Base-by-base conservation (phyloP, 2,113 vertebrate genomes). In the Ctenodactylus gundi region DNA sequence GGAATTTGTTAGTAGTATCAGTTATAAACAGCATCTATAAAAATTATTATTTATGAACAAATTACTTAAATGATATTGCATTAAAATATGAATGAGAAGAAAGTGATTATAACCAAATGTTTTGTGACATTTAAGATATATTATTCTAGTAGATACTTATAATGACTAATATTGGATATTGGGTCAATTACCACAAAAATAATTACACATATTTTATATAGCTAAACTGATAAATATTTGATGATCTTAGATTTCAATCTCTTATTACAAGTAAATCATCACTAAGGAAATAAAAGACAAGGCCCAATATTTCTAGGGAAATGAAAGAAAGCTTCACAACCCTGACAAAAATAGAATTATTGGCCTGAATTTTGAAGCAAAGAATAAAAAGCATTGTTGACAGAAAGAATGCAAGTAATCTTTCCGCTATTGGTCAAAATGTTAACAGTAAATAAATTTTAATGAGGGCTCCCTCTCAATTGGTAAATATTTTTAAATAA, bases 11-110 rank as follows among this genome's bases (percentile, higher is more conserved):
- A 76, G 82, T 11, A 87, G 13, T 83, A 58, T 72, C 7, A 84
- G 6, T 62, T 83, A 88, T 55, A 25, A 93, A 80, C 3, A 76
- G 21, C 36, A 82, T 41, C 1, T 57, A 3, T 83, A 78, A 21
- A 29, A 62, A 83, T 88, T 88, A 80, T 87, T 29, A 84, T 29
- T 92, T 91, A 65, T 88, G 55, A 81, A 53, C 29, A 72, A 34
- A 4, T 14, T 53, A 53, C 44, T 84, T 46, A 90, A 67, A 49
- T 5, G 80, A 92, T 91, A 55, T 95, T 84, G 67, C 46, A 65
- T 94, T 44, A 77, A 93, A 94, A 51, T 80, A 82, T 85, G 46
- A 53, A 12, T 57, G 11, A 14, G 5, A 67, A 62, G 25, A 55
- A 89, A 88, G 81, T 70, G 91, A 67, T 55, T 85, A 41, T 55